These are phyloP conservation scores for Suricata suricatta DNA, from an alignment of 2,113 vertebrate species.

Conservation along the genomic window DNA sequence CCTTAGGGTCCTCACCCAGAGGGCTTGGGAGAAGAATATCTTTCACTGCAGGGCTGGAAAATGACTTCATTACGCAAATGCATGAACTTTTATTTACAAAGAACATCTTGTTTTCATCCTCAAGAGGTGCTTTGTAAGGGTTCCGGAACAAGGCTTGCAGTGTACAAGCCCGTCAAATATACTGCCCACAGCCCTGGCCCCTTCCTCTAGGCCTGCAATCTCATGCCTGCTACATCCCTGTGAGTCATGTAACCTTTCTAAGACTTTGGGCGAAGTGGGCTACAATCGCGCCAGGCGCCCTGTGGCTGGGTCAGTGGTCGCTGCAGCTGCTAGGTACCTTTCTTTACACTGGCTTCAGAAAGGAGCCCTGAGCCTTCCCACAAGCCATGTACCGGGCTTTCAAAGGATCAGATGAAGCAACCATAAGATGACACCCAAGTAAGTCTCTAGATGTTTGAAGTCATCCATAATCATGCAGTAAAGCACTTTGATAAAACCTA, in stretches of 20 bases:
- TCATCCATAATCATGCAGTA: not conserved
- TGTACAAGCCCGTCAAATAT: constrained; percentile 79
- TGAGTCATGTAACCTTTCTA: constrained; percentile 70
- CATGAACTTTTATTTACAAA: constrained; percentile 92
- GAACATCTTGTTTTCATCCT: constrained; percentile 88
- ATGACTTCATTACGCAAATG: constrained; percentile 86
- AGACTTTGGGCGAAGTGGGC: constrained; percentile 50
- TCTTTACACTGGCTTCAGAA: not conserved
- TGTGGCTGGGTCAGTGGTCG: not conserved
- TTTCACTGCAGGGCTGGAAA: constrained; percentile 82
- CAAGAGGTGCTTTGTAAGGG: constrained; percentile 89
- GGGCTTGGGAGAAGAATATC: constrained; percentile 74
- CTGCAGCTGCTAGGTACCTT: not conserved
- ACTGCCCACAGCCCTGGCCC: constrained; percentile 71
- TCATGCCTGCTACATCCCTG: constrained; percentile 69
- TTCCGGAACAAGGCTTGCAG: constrained; percentile 86
- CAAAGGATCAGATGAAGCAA: not conserved
- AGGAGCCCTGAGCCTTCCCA: not conserved
- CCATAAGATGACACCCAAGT: not conserved
- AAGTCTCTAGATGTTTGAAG: constrained; percentile 17
- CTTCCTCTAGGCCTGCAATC: constrained; percentile 76
- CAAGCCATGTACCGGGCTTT: not conserved
- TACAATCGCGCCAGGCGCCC: not conserved
- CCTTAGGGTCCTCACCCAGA: constrained; percentile 51
- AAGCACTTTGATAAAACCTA: not conserved